A percentile compares a stretch with the other conserved stretches of the same genome.
phyloP scores from a whole-genome alignment of 2,888 invertebrate genomes.

The Erebia epiphron region DNA sequence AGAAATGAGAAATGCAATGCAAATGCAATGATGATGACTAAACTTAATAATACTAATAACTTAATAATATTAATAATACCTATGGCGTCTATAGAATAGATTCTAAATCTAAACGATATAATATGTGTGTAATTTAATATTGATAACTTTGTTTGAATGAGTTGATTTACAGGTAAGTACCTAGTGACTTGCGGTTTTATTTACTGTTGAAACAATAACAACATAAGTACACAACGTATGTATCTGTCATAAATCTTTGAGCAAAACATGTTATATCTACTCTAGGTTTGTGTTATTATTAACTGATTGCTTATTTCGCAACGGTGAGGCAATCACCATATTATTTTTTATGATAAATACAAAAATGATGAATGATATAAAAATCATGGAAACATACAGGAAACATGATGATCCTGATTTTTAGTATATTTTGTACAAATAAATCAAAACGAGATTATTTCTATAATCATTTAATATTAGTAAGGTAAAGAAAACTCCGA shows the following conservation, averaged over 20 bases:
- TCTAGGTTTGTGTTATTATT: neutral
- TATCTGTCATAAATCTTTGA: neutral
- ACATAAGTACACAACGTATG: neutral
- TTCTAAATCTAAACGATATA: too few species aligned
- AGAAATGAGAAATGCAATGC: too few species aligned
- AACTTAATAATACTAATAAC: too few species aligned
- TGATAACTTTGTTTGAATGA: too few species aligned
- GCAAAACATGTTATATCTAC: neutral
- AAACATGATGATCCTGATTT: neutral
- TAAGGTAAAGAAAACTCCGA: too few species aligned
- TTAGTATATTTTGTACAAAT: neutral
- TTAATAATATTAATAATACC: too few species aligned
- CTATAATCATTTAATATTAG: too few species aligned
- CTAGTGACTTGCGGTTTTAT: neutral
- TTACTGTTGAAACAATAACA: neutral
- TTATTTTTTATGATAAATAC: neutral
- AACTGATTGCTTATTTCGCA: neutral
- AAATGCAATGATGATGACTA: too few species aligned
- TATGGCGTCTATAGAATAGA: too few species aligned
- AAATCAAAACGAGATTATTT: neutral
- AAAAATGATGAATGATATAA: neutral
- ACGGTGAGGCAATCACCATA: neutral
- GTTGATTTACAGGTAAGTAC: neutral
- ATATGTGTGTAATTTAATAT: too few species aligned
- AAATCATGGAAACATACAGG: neutral